Evolutionary conservation across 2,888 invertebrate genomes (phyloP).

Genomic region (Athripsodes cinereus): DNA sequence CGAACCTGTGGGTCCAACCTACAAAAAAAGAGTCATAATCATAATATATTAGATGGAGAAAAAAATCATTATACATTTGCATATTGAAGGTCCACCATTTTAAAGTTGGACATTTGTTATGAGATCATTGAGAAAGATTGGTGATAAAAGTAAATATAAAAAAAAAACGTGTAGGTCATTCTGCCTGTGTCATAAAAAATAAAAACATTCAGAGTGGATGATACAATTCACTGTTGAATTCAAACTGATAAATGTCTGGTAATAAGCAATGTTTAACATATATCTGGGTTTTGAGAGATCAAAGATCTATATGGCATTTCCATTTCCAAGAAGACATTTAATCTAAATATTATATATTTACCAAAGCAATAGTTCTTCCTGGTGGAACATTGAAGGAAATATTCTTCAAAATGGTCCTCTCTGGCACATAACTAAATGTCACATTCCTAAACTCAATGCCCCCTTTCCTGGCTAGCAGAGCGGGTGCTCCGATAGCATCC

Average conservation of each 20-base stretch:
- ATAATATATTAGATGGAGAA: no score
- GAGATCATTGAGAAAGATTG: no score
- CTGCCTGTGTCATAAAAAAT: no score
- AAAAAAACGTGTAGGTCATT: no score
- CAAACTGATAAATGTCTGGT: background rate
- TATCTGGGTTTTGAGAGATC: no score
- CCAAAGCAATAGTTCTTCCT: conserved; percentile 80
- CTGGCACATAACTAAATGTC: conserved; percentile 80
- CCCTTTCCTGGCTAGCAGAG: conserved; percentile 62
- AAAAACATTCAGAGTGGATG: no score
- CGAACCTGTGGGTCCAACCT: conserved; percentile 84
- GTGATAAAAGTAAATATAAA: no score
- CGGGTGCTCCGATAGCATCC: conserved; percentile 74
- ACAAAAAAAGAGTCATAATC: no score
- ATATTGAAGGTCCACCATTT: no score
- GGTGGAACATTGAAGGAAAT: conserved; percentile 73
- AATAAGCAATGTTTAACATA: background rate
- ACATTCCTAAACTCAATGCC: conserved; percentile 86
- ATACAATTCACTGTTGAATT: no score
- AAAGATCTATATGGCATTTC: background rate
- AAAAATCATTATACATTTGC: no score
- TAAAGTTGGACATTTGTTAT: no score
- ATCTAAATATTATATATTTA: conserved; percentile 37
- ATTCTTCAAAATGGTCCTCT: conserved; percentile 68
- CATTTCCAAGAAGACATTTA: conserved; percentile 23